phyloP scores from a whole-genome alignment of 2,888 invertebrate species.

The Crossocerus cetratus region DNA sequence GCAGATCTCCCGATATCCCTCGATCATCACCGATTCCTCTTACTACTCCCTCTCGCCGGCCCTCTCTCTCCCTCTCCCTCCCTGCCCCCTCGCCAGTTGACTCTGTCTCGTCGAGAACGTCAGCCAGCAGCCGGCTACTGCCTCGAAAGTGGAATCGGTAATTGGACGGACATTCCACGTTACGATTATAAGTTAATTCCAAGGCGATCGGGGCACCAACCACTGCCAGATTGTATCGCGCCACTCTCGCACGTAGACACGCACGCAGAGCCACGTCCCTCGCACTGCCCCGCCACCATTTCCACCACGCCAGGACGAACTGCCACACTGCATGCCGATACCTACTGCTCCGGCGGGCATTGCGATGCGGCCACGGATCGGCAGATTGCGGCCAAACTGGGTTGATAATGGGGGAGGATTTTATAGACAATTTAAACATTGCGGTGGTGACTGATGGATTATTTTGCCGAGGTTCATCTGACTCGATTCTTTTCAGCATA shows the following conservation, averaged over 20 bases:
- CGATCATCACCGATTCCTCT: constrained; percentile 29
- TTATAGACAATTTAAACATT: no score
- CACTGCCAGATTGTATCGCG: no score
- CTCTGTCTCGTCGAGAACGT: no score
- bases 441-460: no score
- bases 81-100: not conserved
- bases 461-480: no score
- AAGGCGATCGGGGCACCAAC: not conserved
- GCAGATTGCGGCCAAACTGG: not conserved
- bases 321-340: not conserved
- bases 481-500: no score
- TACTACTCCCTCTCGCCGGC: no score
- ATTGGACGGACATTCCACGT: constrained; percentile 74
- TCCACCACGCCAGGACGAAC: no score
- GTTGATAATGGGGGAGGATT: no score
- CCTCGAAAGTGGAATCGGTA: constrained; percentile 56
- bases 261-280: no score
- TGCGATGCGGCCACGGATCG: constrained; percentile 13
- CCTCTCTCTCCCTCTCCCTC: not conserved
- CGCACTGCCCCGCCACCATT: no score
- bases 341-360: constrained; percentile 8
- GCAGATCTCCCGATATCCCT: constrained; percentile 39
- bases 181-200: constrained; percentile 75
- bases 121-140: not conserved
- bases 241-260: no score